Conservation (phyloP, 2,888 invertebrate genomes). For the Latrodectus elegans region DNA sequence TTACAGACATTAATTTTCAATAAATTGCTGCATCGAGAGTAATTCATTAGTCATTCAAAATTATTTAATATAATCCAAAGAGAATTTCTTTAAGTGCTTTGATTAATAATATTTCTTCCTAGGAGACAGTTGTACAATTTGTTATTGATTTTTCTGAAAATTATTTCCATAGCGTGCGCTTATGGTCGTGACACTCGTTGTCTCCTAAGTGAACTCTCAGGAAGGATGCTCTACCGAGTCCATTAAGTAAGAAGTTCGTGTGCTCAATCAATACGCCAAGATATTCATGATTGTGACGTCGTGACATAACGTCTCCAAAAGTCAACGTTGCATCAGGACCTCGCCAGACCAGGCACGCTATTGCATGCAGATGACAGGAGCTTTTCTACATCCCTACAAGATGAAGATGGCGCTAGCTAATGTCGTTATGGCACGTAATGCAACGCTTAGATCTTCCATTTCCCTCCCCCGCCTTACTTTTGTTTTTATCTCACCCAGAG, state of each 20-base stretch:
- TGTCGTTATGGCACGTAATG: slow-evolving; percentile 44
- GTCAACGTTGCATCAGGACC: slow-evolving; percentile 17
- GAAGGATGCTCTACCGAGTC: slow-evolving; percentile 21
- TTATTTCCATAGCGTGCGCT: slow-evolving; percentile 22
- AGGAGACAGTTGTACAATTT: no score
- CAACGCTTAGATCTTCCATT: slow-evolving; percentile 34
- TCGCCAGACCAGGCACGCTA: slow-evolving; percentile 23
- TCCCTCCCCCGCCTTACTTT: background rate
- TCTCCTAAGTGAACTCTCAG: slow-evolving; percentile 33
- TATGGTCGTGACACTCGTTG: slow-evolving; percentile 18
- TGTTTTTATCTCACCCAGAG: background rate
- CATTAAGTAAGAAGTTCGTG: slow-evolving; percentile 31
- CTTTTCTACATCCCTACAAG: slow-evolving; percentile 22
- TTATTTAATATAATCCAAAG: no score
- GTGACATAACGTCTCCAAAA: slow-evolving; percentile 43
- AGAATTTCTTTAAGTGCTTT: no score
- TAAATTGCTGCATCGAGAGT: no score
- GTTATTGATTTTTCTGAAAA: background rate
- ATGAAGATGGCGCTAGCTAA: slow-evolving; percentile 14
- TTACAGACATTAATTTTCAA: no score
- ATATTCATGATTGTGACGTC: slow-evolving; percentile 50
- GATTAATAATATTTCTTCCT: no score
- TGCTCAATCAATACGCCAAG: slow-evolving; percentile 38
- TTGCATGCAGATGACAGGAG: slow-evolving; percentile 42
- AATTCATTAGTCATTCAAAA: no score